phyloP scores from a whole-genome alignment of 1,140 invertebrate species.

The Campodea augens region DNA sequence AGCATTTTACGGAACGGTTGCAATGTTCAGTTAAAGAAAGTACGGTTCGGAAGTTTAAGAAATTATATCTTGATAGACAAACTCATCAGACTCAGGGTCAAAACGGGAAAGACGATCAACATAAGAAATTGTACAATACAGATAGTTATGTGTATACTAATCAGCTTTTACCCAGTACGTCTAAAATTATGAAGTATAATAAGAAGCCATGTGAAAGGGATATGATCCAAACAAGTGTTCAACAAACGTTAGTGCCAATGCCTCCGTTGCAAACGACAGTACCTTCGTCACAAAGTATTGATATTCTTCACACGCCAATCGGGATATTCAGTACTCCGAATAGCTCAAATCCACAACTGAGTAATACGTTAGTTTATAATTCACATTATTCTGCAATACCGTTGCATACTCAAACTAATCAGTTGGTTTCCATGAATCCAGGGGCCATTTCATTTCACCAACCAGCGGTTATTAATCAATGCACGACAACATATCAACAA shows the following conservation, averaged over 20 bases:
- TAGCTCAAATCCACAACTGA: slow-evolving; percentile 7
- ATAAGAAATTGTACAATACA: too few species aligned
- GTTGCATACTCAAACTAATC: slow-evolving; percentile 9
- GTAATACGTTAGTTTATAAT: slow-evolving; percentile 14
- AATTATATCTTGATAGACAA: slow-evolving; percentile 14
- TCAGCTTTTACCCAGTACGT: too few species aligned
- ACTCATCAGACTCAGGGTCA: too few species aligned
- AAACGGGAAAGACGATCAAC: too few species aligned
- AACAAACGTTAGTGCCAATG: too few species aligned
- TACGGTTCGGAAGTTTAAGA: slow-evolving; percentile 21
- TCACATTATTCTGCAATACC: slow-evolving; percentile 13
- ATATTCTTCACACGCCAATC: slow-evolving; percentile 12
- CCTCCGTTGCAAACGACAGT: slow-evolving; percentile 11
- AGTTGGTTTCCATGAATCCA: slow-evolving; percentile 11
- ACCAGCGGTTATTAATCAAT: slow-evolving; percentile 11
- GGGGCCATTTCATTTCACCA: slow-evolving; percentile 13
- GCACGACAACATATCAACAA: slow-evolving; percentile 13
- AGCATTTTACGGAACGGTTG: slow-evolving; percentile 19
- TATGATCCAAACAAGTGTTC: too few species aligned
- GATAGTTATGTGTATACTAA: too few species aligned
- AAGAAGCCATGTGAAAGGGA: too few species aligned
- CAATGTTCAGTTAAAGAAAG: slow-evolving; percentile 19
- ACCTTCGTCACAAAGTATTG: slow-evolving; percentile 9
- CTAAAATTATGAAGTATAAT: too few species aligned
- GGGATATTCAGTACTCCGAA: slow-evolving; percentile 10